Conservation (phyloP, 2,888 invertebrate species). For the Patella pellucida region DNA sequence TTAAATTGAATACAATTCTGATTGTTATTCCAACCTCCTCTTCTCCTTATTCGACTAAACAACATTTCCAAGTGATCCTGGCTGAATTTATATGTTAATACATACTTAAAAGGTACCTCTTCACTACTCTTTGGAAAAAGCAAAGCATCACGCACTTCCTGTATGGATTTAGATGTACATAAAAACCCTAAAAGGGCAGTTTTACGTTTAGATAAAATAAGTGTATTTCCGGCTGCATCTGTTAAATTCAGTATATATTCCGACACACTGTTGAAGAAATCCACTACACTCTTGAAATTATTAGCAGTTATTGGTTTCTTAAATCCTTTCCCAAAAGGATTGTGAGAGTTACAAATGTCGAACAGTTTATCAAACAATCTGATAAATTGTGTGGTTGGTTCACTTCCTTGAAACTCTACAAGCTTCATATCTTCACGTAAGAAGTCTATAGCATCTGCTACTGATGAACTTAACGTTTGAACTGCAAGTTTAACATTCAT, state of each 20-base stretch:
- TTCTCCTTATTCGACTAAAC: conserved; percentile 15
- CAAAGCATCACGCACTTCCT: neutral
- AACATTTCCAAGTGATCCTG: conserved; percentile 22
- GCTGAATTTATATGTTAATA: conserved; percentile 15
- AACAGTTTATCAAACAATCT: no score
- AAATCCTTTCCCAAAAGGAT: no score
- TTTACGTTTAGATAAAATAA: conserved; percentile 11
- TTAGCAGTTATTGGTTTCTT: no score
- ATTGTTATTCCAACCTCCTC: conserved; percentile 16
- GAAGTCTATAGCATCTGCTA: no score
- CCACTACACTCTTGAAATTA: conserved; percentile 1
- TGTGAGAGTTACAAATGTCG: conserved; percentile 13
- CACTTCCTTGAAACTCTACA: no score
- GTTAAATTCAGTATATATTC: neutral
- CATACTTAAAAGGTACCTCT: conserved; percentile 5
- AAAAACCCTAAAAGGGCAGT: conserved; percentile 19
- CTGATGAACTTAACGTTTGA: no score
- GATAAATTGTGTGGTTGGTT: no score
- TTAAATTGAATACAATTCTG: conserved; percentile 12
- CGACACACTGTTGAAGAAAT: neutral
- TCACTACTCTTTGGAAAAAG: neutral
- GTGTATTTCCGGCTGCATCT: conserved; percentile 4
- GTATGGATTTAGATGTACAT: conserved; percentile 12
- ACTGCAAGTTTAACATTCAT: no score
- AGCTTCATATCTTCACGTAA: no score